These are phyloP conservation scores for Acanthiza pusilla DNA, from an alignment of 2,797 vertebrate species.

Conservation along the genomic window DNA sequence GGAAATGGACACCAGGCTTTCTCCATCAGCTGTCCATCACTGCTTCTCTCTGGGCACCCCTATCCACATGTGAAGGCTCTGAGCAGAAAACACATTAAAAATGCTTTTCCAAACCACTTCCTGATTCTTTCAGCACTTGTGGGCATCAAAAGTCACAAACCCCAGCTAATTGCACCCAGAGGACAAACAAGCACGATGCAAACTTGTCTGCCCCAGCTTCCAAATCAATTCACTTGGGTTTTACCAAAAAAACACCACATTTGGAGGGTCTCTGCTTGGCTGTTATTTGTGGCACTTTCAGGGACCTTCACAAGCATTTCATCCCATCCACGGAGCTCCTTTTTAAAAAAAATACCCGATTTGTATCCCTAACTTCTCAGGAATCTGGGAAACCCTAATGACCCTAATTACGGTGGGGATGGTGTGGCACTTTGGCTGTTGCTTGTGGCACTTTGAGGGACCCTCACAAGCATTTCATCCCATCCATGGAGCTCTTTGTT, in stretches of 20 bases:
- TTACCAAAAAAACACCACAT: neutral
- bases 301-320: neutral
- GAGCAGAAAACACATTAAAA: neutral
- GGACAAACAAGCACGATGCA: neutral
- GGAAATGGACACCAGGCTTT: neutral
- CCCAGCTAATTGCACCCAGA: neutral
- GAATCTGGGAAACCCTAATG: no score
- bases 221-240: neutral
- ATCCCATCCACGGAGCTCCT: neutral
- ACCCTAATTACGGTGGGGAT: no score
- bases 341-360: no score
- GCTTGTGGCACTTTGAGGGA: no score
- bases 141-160: neutral
- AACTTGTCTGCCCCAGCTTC: neutral
- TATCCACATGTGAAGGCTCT: neutral
- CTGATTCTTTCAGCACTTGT: neutral
- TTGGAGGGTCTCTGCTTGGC: neutral
- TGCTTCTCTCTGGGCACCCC: neutral
- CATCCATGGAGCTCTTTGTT: no score
- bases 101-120: neutral
- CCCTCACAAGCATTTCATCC: no score
- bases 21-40: neutral
- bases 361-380: no score
- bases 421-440: no score
- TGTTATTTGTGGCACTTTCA: neutral